Evolutionary conservation across 35 echinoderm and acorn worm genomes (phyloP).

Genomic region (Strongylocentrotus purpuratus): DNA sequence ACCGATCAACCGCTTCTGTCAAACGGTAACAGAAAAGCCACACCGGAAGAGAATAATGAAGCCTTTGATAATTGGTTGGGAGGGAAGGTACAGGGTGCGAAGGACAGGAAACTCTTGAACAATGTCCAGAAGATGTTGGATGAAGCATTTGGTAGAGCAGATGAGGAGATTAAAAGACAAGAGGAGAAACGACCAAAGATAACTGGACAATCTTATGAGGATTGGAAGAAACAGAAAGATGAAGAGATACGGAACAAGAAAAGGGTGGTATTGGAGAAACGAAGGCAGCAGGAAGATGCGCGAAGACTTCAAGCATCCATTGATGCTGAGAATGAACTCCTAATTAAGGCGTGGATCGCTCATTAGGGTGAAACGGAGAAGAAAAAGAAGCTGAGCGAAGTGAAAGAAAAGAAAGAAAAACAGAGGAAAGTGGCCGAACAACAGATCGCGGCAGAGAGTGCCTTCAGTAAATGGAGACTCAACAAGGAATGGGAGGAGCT

Average conservation of each 20-base stretch:
- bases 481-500: constrained; percentile 74
- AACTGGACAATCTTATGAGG: constrained; percentile 60
- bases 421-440: constrained; percentile 10
- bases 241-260: not conserved
- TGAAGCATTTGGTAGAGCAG: constrained; percentile 73
- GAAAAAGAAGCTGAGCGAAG: constrained; percentile 31
- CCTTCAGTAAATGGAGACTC: constrained; percentile 66
- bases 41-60: constrained; percentile 62
- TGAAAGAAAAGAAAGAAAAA: constrained; percentile 12
- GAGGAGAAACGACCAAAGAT: not conserved
- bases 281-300: constrained; percentile 1
- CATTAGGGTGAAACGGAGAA: constrained; percentile 42
- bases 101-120: constrained; percentile 68
- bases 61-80: constrained; percentile 71
- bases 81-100: constrained; percentile 73
- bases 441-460: constrained; percentile 49
- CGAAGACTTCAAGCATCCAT: not conserved
- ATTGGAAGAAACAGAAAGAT: constrained; percentile 68
- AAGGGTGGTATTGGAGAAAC: constrained; percentile 34
- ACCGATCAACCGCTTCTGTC: constrained; percentile 31
- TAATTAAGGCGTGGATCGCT: constrained; percentile 49
- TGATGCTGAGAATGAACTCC: constrained; percentile 40
- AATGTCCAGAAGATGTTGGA: constrained; percentile 68
- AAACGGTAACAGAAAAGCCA: constrained; percentile 52
- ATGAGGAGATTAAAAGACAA: constrained; percentile 25